A percentile compares a stretch with the other conserved stretches of the same genome.
These are phyloP conservation scores for Rhyacichthys aspro DNA, from an alignment of 2,797 vertebrate genomes.

Conservation along the genomic window DNA sequence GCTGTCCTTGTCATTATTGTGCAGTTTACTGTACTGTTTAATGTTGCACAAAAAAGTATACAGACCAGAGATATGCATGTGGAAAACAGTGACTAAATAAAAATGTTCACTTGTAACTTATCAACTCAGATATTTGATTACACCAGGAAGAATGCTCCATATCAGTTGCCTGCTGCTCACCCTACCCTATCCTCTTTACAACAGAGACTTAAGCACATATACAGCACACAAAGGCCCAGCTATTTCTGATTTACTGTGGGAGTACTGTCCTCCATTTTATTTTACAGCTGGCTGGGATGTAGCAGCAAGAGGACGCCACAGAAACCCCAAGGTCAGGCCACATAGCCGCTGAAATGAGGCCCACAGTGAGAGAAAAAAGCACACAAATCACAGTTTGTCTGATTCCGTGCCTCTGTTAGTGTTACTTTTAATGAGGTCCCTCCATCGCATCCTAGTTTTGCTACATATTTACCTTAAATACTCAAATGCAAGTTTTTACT, in stretches of 20 bases:
- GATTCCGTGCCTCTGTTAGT: slow-evolving; percentile 26
- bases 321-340: slow-evolving; percentile 76
- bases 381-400: slow-evolving; percentile 44
- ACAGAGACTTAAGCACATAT: slow-evolving; percentile 67
- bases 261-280: slow-evolving; percentile 75
- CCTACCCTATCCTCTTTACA: slow-evolving; percentile 53
- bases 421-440: slow-evolving; percentile 23
- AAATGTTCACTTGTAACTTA: slow-evolving; percentile 35
- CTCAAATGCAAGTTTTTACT: not conserved
- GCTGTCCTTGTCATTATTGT: slow-evolving; percentile 3
- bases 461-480: not conserved
- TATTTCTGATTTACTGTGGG: slow-evolving; percentile 79
- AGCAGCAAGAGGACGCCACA: slow-evolving; percentile 69
- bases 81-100: not conserved
- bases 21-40: slow-evolving; percentile 3
- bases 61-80: not conserved
- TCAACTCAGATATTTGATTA: slow-evolving; percentile 49
- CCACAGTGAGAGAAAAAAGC: slow-evolving; percentile 36
- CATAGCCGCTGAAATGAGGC: slow-evolving; percentile 57
- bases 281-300: slow-evolving; percentile 79
- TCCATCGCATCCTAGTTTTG: not conserved
- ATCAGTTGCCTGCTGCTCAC: slow-evolving; percentile 28
- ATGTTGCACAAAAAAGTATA: not conserved
- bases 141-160: slow-evolving; percentile 21
- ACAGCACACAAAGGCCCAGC: slow-evolving; percentile 53